A percentile compares a stretch with the other conserved stretches of the same genome.
These are phyloP conservation scores for Aurelia sp. DNA, from an alignment of 30 jellyfish, hydroid and myxozoan species.

Conservation along the genomic window DNA sequence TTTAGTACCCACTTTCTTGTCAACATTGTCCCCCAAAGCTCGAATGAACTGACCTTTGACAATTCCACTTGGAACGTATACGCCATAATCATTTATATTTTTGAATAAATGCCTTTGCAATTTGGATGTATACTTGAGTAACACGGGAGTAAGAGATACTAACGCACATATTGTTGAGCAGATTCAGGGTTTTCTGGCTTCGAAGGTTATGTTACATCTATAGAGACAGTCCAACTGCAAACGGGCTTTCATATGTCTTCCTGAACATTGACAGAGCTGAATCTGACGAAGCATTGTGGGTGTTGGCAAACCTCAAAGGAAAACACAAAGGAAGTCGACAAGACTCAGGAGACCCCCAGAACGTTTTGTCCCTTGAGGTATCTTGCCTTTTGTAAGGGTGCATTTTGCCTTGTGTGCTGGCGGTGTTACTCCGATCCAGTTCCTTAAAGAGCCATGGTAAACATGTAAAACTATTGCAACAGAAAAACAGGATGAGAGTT, in stretches of 20 bases:
- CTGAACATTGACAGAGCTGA: constrained; percentile 12
- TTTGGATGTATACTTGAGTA: background rate
- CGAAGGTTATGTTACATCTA: background rate
- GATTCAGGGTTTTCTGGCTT: constrained; percentile 6
- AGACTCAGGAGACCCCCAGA: too few species aligned
- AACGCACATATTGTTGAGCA: constrained; percentile 14
- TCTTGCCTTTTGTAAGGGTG: too few species aligned
- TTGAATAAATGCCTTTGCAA: background rate
- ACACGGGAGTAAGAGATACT: constrained; percentile 10
- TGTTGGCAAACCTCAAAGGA: too few species aligned
- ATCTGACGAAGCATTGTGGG: constrained; percentile 1
- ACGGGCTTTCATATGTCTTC: constrained; percentile 8
- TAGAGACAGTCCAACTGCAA: constrained; percentile 1
- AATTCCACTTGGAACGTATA: background rate
- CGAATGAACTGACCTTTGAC: constrained; percentile 11
- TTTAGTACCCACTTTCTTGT: background rate
- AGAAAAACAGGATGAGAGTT: too few species aligned
- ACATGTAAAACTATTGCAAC: too few species aligned
- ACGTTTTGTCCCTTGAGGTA: background rate
- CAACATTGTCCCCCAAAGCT: constrained; percentile 1
- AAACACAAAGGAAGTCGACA: too few species aligned
- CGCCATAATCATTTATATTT: background rate
- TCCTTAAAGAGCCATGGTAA: too few species aligned
- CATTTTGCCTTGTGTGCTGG: too few species aligned
- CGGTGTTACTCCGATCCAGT: too few species aligned